Percentiles rank a stretch among this genome's conserved stretches.
These are phyloP conservation scores for Dynastes maya DNA, from an alignment of 2,888 invertebrate species.

Conservation along the genomic window DNA sequence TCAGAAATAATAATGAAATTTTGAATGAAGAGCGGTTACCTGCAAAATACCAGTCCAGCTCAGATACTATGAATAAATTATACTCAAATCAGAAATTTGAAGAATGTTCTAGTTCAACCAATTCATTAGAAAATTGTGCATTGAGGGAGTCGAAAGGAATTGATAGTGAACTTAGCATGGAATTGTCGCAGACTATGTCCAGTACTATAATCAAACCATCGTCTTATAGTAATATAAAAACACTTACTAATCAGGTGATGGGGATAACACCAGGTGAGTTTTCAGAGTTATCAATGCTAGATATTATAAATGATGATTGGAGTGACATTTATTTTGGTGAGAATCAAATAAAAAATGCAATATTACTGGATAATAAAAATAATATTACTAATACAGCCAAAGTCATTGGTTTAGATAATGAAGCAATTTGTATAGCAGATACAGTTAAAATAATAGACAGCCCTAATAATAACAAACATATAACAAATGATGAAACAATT, in stretches of 20 bases:
- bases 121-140: slow-evolving; percentile 28
- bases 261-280: slow-evolving; percentile 1
- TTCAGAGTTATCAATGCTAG: slow-evolving; percentile 23
- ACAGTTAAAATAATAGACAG: neutral
- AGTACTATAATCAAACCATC: slow-evolving; percentile 9
- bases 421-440: no score
- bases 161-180: slow-evolving; percentile 12
- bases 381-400: no score
- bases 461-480: neutral
- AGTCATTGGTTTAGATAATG: no score
- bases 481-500: neutral
- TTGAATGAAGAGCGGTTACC: neutral
- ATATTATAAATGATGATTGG: slow-evolving; percentile 45
- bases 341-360: neutral
- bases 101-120: slow-evolving; percentile 44
- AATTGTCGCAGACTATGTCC: neutral
- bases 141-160: neutral
- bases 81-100: slow-evolving; percentile 47
- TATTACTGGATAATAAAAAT: neutral
- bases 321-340: slow-evolving; percentile 22
- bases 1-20: neutral
- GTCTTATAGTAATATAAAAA: neutral
- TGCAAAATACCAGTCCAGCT: neutral
- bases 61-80: slow-evolving; percentile 48
- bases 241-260: neutral